These are phyloP conservation scores for Hoplias malabaricus DNA, from an alignment of 2,113 vertebrate species.

Conservation along the genomic window DNA sequence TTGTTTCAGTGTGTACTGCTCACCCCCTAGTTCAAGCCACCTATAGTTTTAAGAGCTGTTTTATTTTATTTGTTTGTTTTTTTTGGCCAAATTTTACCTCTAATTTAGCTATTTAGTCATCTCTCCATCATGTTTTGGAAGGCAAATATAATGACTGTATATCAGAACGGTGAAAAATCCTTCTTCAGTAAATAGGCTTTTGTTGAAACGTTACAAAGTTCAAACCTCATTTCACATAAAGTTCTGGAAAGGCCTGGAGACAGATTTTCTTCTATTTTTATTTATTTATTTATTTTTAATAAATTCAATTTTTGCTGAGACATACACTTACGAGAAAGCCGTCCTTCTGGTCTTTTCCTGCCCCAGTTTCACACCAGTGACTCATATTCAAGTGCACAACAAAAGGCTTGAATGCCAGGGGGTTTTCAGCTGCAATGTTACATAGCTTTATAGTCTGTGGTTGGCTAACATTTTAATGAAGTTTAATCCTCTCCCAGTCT, in stretches of 20 bases:
- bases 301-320: slow-evolving; percentile 13
- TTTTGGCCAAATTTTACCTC: no score
- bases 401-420: neutral
- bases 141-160: no score
- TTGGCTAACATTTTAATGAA: neutral
- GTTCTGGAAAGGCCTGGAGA: neutral
- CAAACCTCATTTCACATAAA: neutral
- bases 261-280: neutral
- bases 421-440: neutral
- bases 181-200: neutral
- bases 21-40: no score
- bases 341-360: neutral
- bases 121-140: no score
- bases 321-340: neutral
- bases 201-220: neutral
- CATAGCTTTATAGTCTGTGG: neutral
- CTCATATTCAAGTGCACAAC: neutral
- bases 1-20: no score
- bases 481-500: neutral
- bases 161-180: no score
- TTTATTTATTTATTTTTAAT: no score
- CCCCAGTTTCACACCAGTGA: neutral
- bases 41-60: no score
- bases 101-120: no score
- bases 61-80: no score